Base-by-base conservation (phyloP, 1,140 invertebrate species). In the Diorhabda sublineata region DNA sequence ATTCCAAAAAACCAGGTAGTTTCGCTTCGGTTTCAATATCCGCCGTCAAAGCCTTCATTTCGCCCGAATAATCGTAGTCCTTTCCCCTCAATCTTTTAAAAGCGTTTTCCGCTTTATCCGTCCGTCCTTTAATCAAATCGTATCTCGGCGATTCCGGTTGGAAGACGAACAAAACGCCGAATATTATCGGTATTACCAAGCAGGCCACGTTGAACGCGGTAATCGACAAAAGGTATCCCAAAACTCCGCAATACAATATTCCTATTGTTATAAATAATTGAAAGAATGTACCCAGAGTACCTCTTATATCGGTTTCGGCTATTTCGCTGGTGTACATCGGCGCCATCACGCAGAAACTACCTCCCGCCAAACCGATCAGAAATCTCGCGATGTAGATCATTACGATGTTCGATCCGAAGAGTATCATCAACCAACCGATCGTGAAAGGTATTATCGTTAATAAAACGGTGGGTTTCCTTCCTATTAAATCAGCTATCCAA, bases 281-380 rank as follows among this genome's bases (percentile, higher is more conserved):
- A 56, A 89, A 89, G 64, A 87, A 88, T 2, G 88, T 86, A 0
- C 90, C 90, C 6, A 93, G 80, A 4, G 85, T 85, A 2, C 92
- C 92, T 44, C 92, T 83, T 45, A 92, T 85, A 2, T 84, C 79
- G 7, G 84, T 87, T 68, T 91, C 86, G 0, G 88, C 85, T 6
- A 89, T 90, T 81, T 93, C 92, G 2, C 87, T 88, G 0, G 89
- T 87, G 73, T 93, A 94, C 69, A 92, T 79, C 0, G 91, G 91
- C 0, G 86, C 88, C 2, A 85, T 84, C 2, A 90, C 85, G 63
- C 86, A 87, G 59, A 87, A 87, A 4, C 86, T 83, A 9, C 89
- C 90, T 42, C 83, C 83, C 6, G 85, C 86, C 6, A 90, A 73
- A 5, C 90, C 90, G 11, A 87, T 86, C 2, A 92, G 83, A 68